Percentiles rank a stretch among this genome's conserved stretches.
Conservation (phyloP, 2,888 invertebrate genomes). For the Lasioglossum zephyrum region DNA sequence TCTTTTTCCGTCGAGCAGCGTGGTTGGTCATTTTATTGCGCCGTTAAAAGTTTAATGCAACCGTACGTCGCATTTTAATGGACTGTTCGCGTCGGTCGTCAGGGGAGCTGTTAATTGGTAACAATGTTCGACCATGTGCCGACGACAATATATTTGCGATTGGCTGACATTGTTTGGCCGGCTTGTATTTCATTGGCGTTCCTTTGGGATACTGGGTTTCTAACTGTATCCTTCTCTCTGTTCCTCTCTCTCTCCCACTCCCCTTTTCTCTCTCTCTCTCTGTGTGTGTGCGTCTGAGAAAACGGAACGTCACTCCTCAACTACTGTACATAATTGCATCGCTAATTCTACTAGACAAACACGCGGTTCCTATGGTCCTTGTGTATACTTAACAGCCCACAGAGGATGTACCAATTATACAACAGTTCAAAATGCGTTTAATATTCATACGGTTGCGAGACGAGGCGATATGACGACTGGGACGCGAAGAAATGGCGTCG, state of each 20-base stretch:
- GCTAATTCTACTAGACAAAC: slow-evolving; percentile 62
- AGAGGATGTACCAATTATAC: slow-evolving; percentile 54
- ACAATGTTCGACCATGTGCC: slow-evolving; percentile 35
- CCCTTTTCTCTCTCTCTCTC: not conserved
- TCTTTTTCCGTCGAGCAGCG: slow-evolving; percentile 12
- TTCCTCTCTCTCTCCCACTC: not conserved
- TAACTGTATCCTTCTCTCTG: not conserved
- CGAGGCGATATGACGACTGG: slow-evolving; percentile 27
- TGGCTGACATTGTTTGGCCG: slow-evolving; percentile 28
- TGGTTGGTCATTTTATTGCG: not conserved
- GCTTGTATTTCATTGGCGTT: slow-evolving; percentile 38
- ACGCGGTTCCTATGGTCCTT: slow-evolving; percentile 22
- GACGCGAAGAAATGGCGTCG: not conserved
- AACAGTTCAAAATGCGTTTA: slow-evolving; percentile 54
- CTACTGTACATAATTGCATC: slow-evolving; percentile 66
- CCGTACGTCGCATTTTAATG: slow-evolving; percentile 43
- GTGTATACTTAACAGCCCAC: slow-evolving; percentile 54
- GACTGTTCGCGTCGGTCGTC: slow-evolving; percentile 16
- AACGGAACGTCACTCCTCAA: slow-evolving; percentile 44
- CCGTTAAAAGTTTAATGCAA: slow-evolving; percentile 48
- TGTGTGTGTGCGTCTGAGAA: slow-evolving; percentile 49
- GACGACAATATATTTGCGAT: slow-evolving; percentile 41
- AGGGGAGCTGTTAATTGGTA: slow-evolving; percentile 47
- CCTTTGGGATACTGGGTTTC: slow-evolving; percentile 12
- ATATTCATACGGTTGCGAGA: slow-evolving; percentile 45